These are phyloP conservation scores for Chymomyza amoena DNA, from an alignment of 2,888 invertebrate species.

Conservation along the genomic window DNA sequence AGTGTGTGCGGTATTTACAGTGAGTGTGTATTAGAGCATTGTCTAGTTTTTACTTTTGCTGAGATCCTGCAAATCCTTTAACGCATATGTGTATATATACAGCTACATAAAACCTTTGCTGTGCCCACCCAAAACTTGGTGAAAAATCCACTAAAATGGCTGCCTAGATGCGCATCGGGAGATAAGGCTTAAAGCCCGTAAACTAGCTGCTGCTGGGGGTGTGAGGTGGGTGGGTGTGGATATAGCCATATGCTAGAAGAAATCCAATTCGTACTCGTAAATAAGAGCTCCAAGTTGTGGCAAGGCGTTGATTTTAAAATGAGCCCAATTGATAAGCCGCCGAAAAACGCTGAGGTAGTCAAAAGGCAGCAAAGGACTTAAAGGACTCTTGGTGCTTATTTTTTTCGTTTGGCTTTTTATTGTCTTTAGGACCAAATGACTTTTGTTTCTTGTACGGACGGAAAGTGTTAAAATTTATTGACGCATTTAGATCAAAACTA, in stretches of 20 bases:
- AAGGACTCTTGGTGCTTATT: constrained; percentile 31
- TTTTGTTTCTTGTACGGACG: constrained; percentile 56
- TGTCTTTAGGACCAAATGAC: constrained; percentile 45
- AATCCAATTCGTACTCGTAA: constrained; percentile 41
- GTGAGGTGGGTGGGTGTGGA: not conserved
- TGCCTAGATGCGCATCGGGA: constrained; percentile 45
- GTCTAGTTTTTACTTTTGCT: constrained; percentile 26
- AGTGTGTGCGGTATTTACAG: not conserved
- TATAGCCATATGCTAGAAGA: not conserved
- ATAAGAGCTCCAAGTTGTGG: constrained; percentile 38
- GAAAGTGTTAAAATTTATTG: constrained; percentile 72
- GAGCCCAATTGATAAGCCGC: constrained; percentile 59
- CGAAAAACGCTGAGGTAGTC: constrained; percentile 60
- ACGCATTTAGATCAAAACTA: constrained; percentile 71
- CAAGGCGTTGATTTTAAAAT: constrained; percentile 66
- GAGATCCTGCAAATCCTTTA: constrained; percentile 13
- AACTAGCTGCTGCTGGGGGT: not conserved
- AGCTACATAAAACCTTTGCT: constrained; percentile 4
- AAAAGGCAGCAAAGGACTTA: not conserved
- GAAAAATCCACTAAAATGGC: constrained; percentile 27
- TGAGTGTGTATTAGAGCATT: not conserved
- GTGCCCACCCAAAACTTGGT: constrained; percentile 8
- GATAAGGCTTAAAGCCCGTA: constrained; percentile 42
- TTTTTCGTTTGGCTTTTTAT: constrained; percentile 40
- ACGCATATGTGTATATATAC: not conserved